A percentile compares a stretch with the other conserved stretches of the same genome.
phyloP scores from a whole-genome alignment of 1,140 invertebrate genomes.

The Anastatus disparis region DNA sequence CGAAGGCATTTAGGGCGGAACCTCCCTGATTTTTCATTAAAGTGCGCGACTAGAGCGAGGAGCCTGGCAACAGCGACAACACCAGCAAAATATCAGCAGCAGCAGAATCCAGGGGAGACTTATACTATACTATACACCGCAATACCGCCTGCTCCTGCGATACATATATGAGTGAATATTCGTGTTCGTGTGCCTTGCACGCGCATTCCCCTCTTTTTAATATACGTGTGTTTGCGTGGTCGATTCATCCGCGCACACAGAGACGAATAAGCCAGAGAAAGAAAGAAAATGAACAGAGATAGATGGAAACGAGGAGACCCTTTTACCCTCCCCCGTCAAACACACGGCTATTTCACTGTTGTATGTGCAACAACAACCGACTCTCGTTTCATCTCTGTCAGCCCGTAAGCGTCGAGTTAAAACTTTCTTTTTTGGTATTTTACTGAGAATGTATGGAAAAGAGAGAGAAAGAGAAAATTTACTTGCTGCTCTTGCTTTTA shows the following conservation, averaged over 20 bases:
- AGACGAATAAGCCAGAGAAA: neutral
- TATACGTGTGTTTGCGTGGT: conserved; percentile 10
- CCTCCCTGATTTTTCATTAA: neutral
- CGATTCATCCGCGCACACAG: conserved; percentile 21
- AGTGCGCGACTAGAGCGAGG: neutral
- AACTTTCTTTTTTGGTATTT: conserved; percentile 30
- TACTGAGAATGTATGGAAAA: neutral
- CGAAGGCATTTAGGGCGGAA: conserved; percentile 42
- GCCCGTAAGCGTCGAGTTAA: neutral
- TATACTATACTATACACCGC: no score
- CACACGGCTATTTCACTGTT: neutral
- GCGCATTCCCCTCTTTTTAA: neutral
- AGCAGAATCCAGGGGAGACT: neutral
- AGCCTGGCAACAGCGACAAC: conserved; percentile 40
- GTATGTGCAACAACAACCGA: neutral
- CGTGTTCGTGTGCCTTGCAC: neutral
- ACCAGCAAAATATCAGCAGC: no score
- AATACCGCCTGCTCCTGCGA: neutral
- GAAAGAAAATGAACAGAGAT: neutral
- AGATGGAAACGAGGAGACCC: neutral
- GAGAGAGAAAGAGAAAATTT: neutral
- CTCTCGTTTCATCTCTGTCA: neutral
- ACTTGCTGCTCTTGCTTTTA: conserved; percentile 11
- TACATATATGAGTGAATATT: neutral
- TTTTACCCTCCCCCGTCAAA: neutral